Conservation (phyloP, 1,140 invertebrate species). For the Phthorimaea operculella region DNA sequence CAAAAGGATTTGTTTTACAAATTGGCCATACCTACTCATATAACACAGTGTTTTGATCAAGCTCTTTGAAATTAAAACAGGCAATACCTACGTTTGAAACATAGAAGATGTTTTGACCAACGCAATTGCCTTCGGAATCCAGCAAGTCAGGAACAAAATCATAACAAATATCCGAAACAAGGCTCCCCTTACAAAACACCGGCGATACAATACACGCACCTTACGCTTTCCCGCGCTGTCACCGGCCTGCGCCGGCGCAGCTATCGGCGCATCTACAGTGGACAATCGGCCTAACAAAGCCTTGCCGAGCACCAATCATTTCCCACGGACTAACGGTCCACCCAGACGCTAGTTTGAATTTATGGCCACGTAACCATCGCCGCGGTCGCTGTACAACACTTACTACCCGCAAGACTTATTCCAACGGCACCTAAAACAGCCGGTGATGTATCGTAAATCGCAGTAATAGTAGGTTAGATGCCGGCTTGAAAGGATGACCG, state of each 20-base stretch:
- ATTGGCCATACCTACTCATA: no score
- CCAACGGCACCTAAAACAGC: constrained; percentile 25
- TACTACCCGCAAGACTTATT: constrained; percentile 21
- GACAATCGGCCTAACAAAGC: constrained; percentile 66
- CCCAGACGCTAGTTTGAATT: constrained; percentile 50
- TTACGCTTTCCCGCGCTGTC: constrained; percentile 59
- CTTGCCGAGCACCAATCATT: constrained; percentile 56
- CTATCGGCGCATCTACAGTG: constrained; percentile 62
- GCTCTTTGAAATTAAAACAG: no score
- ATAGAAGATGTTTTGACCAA: no score
- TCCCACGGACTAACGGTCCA: constrained; percentile 65
- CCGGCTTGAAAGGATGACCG: constrained; percentile 61
- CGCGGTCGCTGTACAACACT: constrained; percentile 35
- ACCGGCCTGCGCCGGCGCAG: constrained; percentile 33
- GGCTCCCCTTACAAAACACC: neutral
- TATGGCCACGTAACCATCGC: constrained; percentile 37
- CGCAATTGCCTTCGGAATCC: no score
- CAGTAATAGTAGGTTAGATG: constrained; percentile 33
- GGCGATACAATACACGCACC: constrained; percentile 1
- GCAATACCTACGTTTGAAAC: no score
- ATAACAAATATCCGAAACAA: neutral
- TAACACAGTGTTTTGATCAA: no score
- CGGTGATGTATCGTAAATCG: constrained; percentile 42
- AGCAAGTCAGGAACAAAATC: neutral
- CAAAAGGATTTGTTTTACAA: no score